Conservation (phyloP, 2,113 vertebrate species). For the Anolis carolinensis region DNA sequence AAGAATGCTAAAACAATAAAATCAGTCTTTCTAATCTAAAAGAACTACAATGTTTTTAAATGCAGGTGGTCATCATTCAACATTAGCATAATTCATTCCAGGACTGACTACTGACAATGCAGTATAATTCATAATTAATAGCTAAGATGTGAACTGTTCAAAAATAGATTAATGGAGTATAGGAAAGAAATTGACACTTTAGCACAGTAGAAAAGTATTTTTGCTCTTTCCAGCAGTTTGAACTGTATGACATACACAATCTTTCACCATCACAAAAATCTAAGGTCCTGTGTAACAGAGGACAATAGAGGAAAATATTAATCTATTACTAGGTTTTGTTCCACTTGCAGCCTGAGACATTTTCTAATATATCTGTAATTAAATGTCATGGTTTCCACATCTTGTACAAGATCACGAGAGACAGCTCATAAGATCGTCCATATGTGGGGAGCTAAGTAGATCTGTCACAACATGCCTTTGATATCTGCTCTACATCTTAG, state of each 20-base stretch:
- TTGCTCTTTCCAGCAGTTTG: background rate
- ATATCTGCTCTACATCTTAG: background rate
- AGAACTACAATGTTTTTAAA: background rate
- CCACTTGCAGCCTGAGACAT: background rate
- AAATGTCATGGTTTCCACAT: background rate
- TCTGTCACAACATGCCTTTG: background rate
- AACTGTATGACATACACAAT: background rate
- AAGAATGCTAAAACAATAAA: background rate
- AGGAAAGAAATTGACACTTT: background rate
- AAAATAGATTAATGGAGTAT: background rate
- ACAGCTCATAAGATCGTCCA: background rate
- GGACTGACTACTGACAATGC: background rate
- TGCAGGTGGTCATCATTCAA: background rate
- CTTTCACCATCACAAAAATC: background rate
- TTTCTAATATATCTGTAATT: conserved; percentile 26
- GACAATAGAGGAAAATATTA: background rate
- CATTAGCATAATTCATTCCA: conserved; percentile 9
- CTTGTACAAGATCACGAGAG: background rate
- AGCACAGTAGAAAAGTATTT: background rate
- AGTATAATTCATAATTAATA: conserved; percentile 21
- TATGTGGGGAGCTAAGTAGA: background rate
- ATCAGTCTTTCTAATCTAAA: background rate
- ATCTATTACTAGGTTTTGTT: conserved; percentile 12
- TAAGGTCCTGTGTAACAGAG: background rate
- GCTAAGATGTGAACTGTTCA: background rate